Evolutionary conservation across 92 coral and sea anemone species (phyloP), one percentile per base, ranked within the genome.

Genomic region (Blastomussa wellsi): DNA sequence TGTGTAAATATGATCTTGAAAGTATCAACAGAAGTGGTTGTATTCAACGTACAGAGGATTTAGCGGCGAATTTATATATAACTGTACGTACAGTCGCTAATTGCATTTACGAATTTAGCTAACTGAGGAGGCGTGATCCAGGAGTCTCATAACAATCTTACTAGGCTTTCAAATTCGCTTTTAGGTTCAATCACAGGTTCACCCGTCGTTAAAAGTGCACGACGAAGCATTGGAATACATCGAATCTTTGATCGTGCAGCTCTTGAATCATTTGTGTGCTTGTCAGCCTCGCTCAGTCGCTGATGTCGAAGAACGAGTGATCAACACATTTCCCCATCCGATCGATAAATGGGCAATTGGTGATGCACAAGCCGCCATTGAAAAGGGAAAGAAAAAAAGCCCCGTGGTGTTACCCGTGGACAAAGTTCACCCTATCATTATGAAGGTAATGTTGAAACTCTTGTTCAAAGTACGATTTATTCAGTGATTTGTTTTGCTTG

Each of bases 281-380:
- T 89, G 95, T 55, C 98, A 96, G 78, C 99, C 99, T 33, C 98
- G 93, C 41, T 82, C 94, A 28, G 92, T 95, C 28, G 83, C 75
- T 29, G 99, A 96, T 78, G 95, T 96, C 14, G 99, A 96, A 68
- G 99, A 94, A 47, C 90, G 98, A 81, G 99, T 96, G 42, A 89
- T 47, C 39, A 96, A 90, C 70, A 94, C 99, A 2, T 95, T 96
- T 52, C 99, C 99, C 24, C 93, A 91, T 73, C 98, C 99, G 47
- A 96, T 96, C 85, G 98, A 96, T 75, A 93, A 93, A 90, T 96
- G 99, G 99, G 95, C 98, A 76, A 90, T 92, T 35, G 91, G 89
- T 48, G 99, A 96, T 51, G 99, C 98, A 3, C 98, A 93, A 72
- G 89, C 90, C 31, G 98, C 99, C 71, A 86, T 95, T 71, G 99